These are phyloP conservation scores for Drosophila kanapiae DNA, from an alignment of 1,140 invertebrate genomes.

Conservation along the genomic window DNA sequence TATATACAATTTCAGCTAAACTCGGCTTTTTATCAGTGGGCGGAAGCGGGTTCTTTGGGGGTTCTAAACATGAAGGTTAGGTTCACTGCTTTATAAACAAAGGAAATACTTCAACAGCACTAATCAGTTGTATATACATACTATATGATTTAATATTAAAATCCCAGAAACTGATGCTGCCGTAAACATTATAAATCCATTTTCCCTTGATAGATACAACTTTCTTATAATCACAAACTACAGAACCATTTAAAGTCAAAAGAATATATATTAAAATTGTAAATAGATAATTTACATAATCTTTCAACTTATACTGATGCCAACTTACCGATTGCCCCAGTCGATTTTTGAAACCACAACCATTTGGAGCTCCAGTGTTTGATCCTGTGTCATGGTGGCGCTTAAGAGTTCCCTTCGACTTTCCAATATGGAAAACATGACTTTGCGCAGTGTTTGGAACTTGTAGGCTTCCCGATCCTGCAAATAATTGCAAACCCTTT, in stretches of 20 bases:
- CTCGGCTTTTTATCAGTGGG: neutral
- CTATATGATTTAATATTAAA: no score
- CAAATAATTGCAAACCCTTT: slow-evolving; percentile 37
- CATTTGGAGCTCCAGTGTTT: slow-evolving; percentile 93
- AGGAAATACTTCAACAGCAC: neutral
- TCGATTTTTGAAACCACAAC: slow-evolving; percentile 96
- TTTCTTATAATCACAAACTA: neutral
- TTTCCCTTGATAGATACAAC: neutral
- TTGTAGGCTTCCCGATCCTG: slow-evolving; percentile 93
- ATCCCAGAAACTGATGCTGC: no score
- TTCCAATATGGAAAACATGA: slow-evolving; percentile 95
- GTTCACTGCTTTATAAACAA: no score
- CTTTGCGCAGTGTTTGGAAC: slow-evolving; percentile 92
- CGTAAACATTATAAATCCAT: no score
- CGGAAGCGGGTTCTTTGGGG: neutral
- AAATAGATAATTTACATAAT: neutral
- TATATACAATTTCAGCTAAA: slow-evolving; percentile 55
- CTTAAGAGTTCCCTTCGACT: slow-evolving; percentile 93
- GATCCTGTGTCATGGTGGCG: slow-evolving; percentile 95
- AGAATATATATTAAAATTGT: neutral
- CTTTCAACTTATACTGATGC: no score
- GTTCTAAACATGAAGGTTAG: neutral
- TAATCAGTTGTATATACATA: neutral
- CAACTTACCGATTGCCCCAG: slow-evolving; percentile 96
- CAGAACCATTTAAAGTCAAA: neutral